Percentiles rank a stretch among this genome's conserved stretches.
Evolutionary conservation across 2,797 vertebrate species (phyloP).

Genomic region (Hapalemur alaotrensis): DNA sequence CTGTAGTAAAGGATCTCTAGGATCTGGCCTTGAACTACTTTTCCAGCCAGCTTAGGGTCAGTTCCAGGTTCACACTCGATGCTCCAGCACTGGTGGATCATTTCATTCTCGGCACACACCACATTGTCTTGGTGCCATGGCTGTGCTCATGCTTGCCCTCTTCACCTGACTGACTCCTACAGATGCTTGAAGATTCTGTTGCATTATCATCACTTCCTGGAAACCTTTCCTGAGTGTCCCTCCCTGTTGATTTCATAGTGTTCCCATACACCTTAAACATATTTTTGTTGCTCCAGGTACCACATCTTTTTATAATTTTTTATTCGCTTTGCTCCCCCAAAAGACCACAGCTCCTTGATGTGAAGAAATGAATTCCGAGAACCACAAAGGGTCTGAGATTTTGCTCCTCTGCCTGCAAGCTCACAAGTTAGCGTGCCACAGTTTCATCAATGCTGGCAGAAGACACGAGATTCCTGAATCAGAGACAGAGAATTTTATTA

Average conservation of each 20-base stretch:
- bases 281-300: neutral
- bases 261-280: neutral
- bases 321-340: neutral
- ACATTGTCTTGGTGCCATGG: neutral
- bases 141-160: neutral
- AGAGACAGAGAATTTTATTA: neutral
- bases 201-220: too few species aligned
- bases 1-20: neutral
- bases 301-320: neutral
- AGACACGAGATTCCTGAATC: neutral
- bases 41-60: neutral
- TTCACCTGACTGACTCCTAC: neutral
- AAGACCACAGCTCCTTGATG: neutral
- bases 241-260: neutral
- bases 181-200: neutral
- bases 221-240: neutral
- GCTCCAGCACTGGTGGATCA: neutral
- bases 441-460: neutral
- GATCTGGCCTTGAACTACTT: neutral
- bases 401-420: neutral
- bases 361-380: neutral
- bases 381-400: neutral
- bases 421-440: neutral
- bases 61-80: neutral
- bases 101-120: neutral